Base-by-base conservation (phyloP, 2,113 vertebrate genomes). In the Labeo catla region DNA sequence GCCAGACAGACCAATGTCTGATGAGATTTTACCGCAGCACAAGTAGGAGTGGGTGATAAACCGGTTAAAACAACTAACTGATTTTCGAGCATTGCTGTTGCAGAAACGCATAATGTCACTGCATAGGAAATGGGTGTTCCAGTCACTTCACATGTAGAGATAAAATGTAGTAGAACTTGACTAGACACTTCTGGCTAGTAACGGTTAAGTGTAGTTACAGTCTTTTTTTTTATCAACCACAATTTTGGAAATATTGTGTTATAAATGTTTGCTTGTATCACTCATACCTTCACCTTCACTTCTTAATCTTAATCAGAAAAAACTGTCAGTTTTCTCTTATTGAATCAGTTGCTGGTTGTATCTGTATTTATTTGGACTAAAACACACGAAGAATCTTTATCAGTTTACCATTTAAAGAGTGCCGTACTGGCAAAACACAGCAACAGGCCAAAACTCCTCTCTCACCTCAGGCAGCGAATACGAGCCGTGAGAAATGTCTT, bases 401-500 rank as follows among this genome's bases (percentile, higher is more conserved):
- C 50, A 76, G 81, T 84, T 57, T 85, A 80, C 2, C 23, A 4
- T 87, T 89, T 78, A 63, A 85, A 85, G 66, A 77, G 36, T 61
- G 57, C 28, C 6, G 16, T 59, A 28, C 80, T 84, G 85, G 85
- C 76, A 83, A 76, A 73, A 59, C 28, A 23, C 45, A 19, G 16
- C 47, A 66, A 81, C 88, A 81, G 73, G 88, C 84, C 66, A 36
- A 61, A 78, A 86, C 86, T 74, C 19, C 78, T 63, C 73, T 84
- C 78, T 59, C 11, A 84, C 88, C 86, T 49, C 76, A 83, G 73
- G 86, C 86, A 68, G 19, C 19, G 59, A 87, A 86, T 47, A 43
- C 6, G 39, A 86, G 73, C 66, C 80, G 79, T 89, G 88, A 77
- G 88, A 89, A 89, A 77, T 66, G 21, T 50, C 63, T 61, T 11